Evolutionary conservation across 1,140 invertebrate species (phyloP).

Genomic region (Drosophila ohnishii): DNA sequence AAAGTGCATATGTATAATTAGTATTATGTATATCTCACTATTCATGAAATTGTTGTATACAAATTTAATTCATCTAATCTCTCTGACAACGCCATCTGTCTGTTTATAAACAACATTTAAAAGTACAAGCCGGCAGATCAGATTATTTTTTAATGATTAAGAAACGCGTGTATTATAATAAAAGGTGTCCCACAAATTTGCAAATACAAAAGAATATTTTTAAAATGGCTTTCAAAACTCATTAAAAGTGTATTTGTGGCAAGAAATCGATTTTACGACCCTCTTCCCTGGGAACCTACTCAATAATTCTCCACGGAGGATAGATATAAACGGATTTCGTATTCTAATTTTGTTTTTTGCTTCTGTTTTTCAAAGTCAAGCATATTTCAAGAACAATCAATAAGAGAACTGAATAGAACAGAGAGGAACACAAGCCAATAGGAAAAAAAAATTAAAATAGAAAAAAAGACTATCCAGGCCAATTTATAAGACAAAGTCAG

Average conservation of each 20-base stretch:
- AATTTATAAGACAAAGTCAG: conserved; percentile 46
- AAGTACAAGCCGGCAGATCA: conserved; percentile 27
- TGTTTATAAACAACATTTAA: conserved; percentile 53
- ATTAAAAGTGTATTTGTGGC: conserved; percentile 12
- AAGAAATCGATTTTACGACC: conserved; percentile 16
- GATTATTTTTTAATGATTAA: conserved; percentile 17
- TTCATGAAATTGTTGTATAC: neutral
- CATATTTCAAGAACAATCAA: conserved; percentile 57
- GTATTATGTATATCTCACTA: conserved; percentile 36
- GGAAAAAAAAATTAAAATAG: conserved; percentile 7
- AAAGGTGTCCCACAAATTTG: neutral
- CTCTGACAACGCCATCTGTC: conserved; percentile 2
- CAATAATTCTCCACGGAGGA: conserved; percentile 15
- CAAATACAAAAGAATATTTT: neutral
- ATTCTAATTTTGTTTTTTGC: conserved; percentile 35
- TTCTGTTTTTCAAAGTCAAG: conserved; percentile 48
- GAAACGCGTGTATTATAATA: neutral
- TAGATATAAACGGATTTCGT: conserved; percentile 45
- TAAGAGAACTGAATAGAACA: conserved; percentile 10
- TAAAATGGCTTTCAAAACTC: neutral
- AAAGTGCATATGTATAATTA: conserved; percentile 18
- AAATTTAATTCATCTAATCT: conserved; percentile 18
- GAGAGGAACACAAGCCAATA: conserved; percentile 15
- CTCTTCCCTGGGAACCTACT: conserved; percentile 14
- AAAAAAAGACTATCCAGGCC: conserved; percentile 26